Base-by-base conservation (phyloP, 2,113 vertebrate genomes). In the Chaetura pelagica region DNA sequence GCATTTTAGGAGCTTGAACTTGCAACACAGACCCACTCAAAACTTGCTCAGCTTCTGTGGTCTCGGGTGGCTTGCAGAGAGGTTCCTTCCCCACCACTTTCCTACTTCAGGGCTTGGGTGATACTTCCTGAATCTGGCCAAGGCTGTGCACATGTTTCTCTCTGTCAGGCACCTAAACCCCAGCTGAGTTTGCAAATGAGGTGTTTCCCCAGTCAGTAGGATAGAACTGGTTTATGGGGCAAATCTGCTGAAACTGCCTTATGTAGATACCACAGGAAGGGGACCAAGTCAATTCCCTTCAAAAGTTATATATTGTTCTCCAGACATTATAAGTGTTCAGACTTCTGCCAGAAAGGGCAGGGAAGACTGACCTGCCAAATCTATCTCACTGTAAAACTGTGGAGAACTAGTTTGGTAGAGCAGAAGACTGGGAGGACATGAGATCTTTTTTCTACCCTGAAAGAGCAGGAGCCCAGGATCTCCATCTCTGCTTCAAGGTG, bases 331-430 rank as follows among this genome's bases (percentile, higher is more conserved):
- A 42, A 59, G 8, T 19, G 30, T 44, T 82, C n/a, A 19, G 52
- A 5, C 22, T 72, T 67, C 27, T 59, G 14, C 61, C 1, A 0
- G 26, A 71, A 51, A 51, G 7, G 17, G 7, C 16, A n/a, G 21
- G 35, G 30, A n/a, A 30, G 26, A 42, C 12, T 26, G 26, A 68
- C 9, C 55, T 87, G 16, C 19, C 40, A 52, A 24, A 68, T 11
- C 20, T 44, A 2, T 30, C 20, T 62, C 42, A 3, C 9, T 20
- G 29, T 51, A 46, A 49, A 51, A 69, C 52, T 0, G 0, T 18
- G 49, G 35, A 27, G 16, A 12, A 14, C 30, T 15, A 7, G 2
- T 44, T 24, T 66, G 46, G 40, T 32, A 69, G 35, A 64, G 20
- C 23, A 40, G 64, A 82, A n/a, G 29, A 20, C 51, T 20, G 7